Conservation (phyloP, 2,113 vertebrate genomes). For the Atractosteus spatula region DNA sequence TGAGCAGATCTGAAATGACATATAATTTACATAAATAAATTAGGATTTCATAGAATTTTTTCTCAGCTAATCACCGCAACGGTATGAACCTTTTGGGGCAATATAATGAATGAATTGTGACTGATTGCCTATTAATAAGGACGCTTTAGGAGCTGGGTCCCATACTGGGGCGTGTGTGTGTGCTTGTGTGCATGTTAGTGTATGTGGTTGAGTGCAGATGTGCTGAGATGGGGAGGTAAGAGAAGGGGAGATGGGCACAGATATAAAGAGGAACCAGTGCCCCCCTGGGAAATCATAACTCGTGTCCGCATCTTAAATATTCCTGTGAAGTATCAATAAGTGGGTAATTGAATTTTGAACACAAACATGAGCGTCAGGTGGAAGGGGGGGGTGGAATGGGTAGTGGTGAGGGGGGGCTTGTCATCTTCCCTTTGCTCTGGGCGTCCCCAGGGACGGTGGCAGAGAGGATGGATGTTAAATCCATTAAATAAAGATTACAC, state of each 20-base stretch:
- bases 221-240: constrained; percentile 34
- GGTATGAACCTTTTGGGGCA: constrained; percentile 95
- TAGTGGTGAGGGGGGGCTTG: constrained; percentile 65
- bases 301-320: constrained; percentile 99
- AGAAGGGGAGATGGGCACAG: constrained; percentile 67
- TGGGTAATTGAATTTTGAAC: constrained; percentile 99
- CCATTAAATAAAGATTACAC: constrained; percentile 99
- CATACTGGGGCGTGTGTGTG: constrained; percentile 24
- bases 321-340: constrained; percentile 99
- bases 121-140: constrained; percentile 99
- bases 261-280: constrained; percentile 98
- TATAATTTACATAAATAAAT: constrained; percentile 99
- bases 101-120: constrained; percentile 99
- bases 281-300: constrained; percentile 98
- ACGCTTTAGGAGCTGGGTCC: constrained; percentile 95
- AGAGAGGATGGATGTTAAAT: constrained; percentile 98
- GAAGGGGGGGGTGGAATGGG: constrained; percentile 57
- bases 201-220: constrained; percentile 53
- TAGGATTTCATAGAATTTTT: constrained; percentile 96
- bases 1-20: constrained; percentile 91
- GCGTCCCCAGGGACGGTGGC: constrained; percentile 78
- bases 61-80: constrained; percentile 94
- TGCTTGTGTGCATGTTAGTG: constrained; percentile 33
- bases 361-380: constrained; percentile 98
- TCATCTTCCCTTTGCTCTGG: constrained; percentile 75